Evolutionary conservation across 2,888 invertebrate genomes (phyloP).

Genomic region (Falcaria lacertinaria): DNA sequence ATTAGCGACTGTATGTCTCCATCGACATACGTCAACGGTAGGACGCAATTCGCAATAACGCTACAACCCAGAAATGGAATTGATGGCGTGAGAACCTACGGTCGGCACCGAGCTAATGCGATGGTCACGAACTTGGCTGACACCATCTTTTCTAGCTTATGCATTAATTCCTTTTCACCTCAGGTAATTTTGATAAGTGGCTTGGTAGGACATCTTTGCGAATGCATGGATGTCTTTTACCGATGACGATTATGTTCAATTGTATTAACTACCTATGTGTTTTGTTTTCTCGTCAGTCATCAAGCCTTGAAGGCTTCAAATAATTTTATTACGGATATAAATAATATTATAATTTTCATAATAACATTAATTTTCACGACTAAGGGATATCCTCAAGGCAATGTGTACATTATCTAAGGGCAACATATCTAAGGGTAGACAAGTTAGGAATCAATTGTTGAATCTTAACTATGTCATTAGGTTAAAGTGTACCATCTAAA

Average conservation of each 20-base stretch:
- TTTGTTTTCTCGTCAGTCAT: too few species aligned
- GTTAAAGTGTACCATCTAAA: conserved; percentile 61
- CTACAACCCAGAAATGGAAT: conserved; percentile 38
- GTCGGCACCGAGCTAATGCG: conserved; percentile 39
- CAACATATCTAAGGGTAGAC: conserved; percentile 29
- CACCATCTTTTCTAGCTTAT: conserved; percentile 7
- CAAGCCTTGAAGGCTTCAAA: too few species aligned
- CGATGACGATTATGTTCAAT: too few species aligned
- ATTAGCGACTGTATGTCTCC: conserved; percentile 8
- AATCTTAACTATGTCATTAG: conserved; percentile 66
- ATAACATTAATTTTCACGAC: background rate
- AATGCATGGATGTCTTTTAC: too few species aligned
- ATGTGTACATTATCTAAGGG: conserved; percentile 17
- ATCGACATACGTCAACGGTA: conserved; percentile 1
- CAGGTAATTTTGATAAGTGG: conserved; percentile 2
- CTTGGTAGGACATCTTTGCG: too few species aligned
- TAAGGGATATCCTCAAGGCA: background rate
- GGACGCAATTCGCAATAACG: conserved; percentile 19
- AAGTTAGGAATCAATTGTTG: conserved; percentile 63
- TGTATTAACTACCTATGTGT: too few species aligned
- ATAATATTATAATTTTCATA: too few species aligned
- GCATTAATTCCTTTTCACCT: conserved; percentile 5
- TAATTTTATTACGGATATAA: too few species aligned
- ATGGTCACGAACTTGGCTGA: conserved; percentile 35
- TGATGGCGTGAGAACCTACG: conserved; percentile 45